Percentiles rank a stretch among this genome's conserved stretches.
phyloP scores from a whole-genome alignment of 2,113 vertebrate genomes.

The Otolemur garnettii region DNA sequence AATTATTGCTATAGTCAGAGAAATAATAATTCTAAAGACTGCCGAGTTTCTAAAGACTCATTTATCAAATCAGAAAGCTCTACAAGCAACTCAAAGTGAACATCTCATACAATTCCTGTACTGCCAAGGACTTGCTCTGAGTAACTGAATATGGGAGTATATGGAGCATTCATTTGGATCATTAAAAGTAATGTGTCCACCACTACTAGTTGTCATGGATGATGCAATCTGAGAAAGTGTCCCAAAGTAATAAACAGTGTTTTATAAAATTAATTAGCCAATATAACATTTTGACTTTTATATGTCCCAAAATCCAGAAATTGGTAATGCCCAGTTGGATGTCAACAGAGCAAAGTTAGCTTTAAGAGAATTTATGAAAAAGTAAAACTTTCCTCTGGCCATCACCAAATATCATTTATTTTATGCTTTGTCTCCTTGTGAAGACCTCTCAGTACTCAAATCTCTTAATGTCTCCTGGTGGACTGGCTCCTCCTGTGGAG shows the following conservation, averaged over 20 bases:
- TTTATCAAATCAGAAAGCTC: slow-evolving; percentile 5
- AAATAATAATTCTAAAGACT: not conserved
- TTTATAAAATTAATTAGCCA: slow-evolving; percentile 77
- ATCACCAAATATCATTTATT: not conserved
- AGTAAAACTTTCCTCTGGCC: not conserved
- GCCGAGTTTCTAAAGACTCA: slow-evolving; percentile 34
- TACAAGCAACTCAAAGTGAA: not conserved
- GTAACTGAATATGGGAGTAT: not conserved
- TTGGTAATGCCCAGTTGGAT: slow-evolving; percentile 21
- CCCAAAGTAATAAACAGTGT: slow-evolving; percentile 69
- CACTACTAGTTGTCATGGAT: slow-evolving; percentile 52
- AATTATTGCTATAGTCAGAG: not conserved
- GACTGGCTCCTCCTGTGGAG: not conserved
- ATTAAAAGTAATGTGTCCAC: slow-evolving; percentile 45
- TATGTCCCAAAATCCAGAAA: slow-evolving; percentile 59
- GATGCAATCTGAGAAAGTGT: slow-evolving; percentile 66
- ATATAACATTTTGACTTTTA: slow-evolving; percentile 75
- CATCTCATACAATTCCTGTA: not conserved
- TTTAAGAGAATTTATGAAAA: slow-evolving; percentile 49
- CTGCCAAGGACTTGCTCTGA: not conserved
- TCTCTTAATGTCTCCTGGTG: not conserved
- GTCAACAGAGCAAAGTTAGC: slow-evolving; percentile 60
- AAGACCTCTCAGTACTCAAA: not conserved
- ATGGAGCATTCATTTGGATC: slow-evolving; percentile 43
- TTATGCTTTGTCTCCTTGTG: not conserved